Percentiles rank a stretch among this genome's conserved stretches.
These are phyloP conservation scores for Lampropteryx suffumata DNA, from an alignment of 2,888 invertebrate species.

Conservation along the genomic window DNA sequence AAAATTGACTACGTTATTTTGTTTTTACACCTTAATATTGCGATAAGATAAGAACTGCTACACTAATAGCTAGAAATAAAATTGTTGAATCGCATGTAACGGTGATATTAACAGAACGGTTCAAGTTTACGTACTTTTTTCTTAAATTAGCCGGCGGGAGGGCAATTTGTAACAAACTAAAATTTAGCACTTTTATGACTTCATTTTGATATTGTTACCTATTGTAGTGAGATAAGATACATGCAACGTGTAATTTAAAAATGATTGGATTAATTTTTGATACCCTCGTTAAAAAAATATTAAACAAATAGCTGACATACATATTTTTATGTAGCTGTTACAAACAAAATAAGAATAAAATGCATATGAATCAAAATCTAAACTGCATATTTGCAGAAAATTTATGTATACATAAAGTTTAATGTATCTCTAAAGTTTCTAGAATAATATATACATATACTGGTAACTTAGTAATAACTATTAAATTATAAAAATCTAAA, in stretches of 20 bases:
- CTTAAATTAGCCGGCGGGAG: conserved; percentile 57
- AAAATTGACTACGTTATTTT: conserved; percentile 59
- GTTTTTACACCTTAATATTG: conserved; percentile 70
- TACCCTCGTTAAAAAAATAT: too few species aligned
- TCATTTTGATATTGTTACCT: conserved; percentile 22
- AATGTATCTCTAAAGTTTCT: too few species aligned
- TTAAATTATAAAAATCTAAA: conserved; percentile 7
- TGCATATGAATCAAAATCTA: too few species aligned
- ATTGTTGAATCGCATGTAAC: conserved; percentile 79
- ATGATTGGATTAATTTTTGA: too few species aligned
- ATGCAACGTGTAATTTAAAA: not conserved
- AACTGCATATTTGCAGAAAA: too few species aligned
- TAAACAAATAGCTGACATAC: too few species aligned
- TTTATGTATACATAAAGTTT: too few species aligned
- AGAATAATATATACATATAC: too few species aligned
- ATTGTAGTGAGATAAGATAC: not conserved
- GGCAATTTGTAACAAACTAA: conserved; percentile 56
- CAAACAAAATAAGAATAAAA: too few species aligned
- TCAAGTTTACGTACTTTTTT: conserved; percentile 70
- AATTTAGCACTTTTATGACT: conserved; percentile 45
- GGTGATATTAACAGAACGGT: conserved; percentile 74
- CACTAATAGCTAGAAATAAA: conserved; percentile 75
- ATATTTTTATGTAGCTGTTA: too few species aligned
- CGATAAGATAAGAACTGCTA: conserved; percentile 72
- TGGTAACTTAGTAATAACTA: too few species aligned